Percentiles rank a stretch among this genome's conserved stretches.
phyloP scores from a whole-genome alignment of 1,140 invertebrate genomes.

The Drosophila littoralis region DNA sequence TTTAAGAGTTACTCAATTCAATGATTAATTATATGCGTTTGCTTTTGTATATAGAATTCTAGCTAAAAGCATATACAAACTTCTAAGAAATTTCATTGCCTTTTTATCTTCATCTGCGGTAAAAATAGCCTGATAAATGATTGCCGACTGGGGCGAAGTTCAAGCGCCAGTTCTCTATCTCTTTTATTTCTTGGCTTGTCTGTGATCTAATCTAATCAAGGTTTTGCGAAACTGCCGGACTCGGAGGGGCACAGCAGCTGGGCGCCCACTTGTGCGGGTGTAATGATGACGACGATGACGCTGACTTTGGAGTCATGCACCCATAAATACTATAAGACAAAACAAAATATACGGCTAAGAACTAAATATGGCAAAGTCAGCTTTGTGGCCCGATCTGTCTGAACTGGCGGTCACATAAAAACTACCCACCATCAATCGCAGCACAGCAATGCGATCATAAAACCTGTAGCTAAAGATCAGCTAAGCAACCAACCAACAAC shows the following conservation, averaged over 20 bases:
- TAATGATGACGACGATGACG: conserved; percentile 45
- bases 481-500: conserved; percentile 15
- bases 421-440: conserved; percentile 73
- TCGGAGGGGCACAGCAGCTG: background rate
- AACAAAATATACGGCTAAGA: conserved; percentile 26
- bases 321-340: conserved; percentile 56
- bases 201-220: conserved; percentile 37
- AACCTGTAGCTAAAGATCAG: conserved; percentile 67
- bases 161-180: conserved; percentile 16
- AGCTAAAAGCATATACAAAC: conserved; percentile 6
- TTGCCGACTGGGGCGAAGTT: conserved; percentile 32
- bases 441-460: conserved; percentile 51
- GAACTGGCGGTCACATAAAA: conserved; percentile 69
- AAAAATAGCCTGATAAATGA: conserved; percentile 48
- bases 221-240: background rate
- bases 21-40: conserved; percentile 16
- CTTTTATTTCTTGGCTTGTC: conserved; percentile 1
- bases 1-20: conserved; percentile 9
- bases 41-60: conserved; percentile 18
- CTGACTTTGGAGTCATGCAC: conserved; percentile 55
- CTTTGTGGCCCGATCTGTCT: conserved; percentile 55
- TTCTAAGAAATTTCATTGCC: conserved; percentile 24
- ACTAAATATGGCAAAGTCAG: conserved; percentile 76
- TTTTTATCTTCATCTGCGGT: conserved; percentile 29
- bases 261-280: conserved; percentile 63